phyloP scores from a whole-genome alignment of 2,113 vertebrate genomes.

The Sigmodon hispidus region DNA sequence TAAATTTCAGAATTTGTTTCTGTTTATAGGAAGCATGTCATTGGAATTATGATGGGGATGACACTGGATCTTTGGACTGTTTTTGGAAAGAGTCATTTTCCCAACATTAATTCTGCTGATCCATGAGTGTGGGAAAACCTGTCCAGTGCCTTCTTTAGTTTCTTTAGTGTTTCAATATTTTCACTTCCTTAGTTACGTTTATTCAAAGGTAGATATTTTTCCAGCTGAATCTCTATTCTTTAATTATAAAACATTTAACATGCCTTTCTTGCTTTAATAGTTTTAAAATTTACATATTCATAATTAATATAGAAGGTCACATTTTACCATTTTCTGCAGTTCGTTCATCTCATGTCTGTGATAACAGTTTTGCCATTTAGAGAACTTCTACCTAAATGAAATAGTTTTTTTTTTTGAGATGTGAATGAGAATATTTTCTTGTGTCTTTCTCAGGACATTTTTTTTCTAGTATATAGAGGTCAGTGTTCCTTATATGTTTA shows the following conservation, averaged over 20 bases:
- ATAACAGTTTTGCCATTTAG: neutral
- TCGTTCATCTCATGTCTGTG: neutral
- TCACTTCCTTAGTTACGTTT: neutral
- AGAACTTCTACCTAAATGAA: neutral
- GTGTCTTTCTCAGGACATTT: neutral
- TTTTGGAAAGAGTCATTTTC: neutral
- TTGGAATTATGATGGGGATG: neutral
- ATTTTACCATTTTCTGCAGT: neutral
- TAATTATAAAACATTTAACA: neutral
- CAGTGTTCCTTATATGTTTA: neutral
- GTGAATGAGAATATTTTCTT: neutral
- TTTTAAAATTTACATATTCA: neutral
- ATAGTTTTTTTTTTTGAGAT: neutral
- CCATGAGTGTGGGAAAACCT: neutral
- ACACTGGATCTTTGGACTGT: neutral
- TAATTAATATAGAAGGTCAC: neutral
- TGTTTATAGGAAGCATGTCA: neutral
- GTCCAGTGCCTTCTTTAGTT: neutral
- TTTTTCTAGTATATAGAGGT: neutral
- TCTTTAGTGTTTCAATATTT: neutral
- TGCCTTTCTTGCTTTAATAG: neutral
- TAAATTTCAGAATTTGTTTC: neutral
- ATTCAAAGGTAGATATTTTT: neutral
- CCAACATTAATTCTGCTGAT: neutral
- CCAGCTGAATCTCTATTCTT: neutral